Evolutionary conservation across 2,113 vertebrate genomes (phyloP).

Genomic region (Scolopax mira): DNA sequence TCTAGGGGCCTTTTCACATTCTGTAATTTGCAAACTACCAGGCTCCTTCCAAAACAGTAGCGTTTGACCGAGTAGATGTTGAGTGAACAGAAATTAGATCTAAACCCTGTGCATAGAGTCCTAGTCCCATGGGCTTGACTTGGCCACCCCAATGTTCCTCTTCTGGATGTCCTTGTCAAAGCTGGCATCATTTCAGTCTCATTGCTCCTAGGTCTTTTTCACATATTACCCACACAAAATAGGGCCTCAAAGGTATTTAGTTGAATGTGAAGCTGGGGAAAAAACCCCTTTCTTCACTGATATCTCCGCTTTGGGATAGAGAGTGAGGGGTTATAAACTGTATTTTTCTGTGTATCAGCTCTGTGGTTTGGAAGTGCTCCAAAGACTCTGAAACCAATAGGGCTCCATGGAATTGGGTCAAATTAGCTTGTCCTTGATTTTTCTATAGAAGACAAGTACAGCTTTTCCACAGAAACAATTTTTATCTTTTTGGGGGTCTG

Average conservation of each 20-base stretch:
- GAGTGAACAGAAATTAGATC: background rate
- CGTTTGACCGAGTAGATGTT: fast-evolving
- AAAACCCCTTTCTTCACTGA: background rate
- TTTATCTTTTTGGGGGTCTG: background rate
- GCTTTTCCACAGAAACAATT: background rate
- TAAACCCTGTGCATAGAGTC: background rate
- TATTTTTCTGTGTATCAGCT: background rate
- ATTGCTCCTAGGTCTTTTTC: background rate
- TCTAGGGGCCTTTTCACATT: background rate
- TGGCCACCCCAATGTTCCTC: background rate
- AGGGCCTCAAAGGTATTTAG: background rate
- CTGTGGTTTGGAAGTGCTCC: background rate
- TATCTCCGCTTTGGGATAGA: background rate
- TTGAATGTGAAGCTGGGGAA: background rate
- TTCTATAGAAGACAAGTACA: background rate
- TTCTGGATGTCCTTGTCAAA: background rate
- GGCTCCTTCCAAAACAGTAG: background rate
- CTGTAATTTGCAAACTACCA: background rate
- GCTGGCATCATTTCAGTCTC: background rate
- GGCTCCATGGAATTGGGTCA: background rate
- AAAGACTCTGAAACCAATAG: background rate
- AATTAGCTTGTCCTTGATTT: background rate
- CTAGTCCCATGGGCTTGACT: background rate
- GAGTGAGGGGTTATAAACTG: background rate
- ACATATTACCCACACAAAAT: background rate